Conservation (phyloP, 2,113 vertebrate genomes). For the Clarias batrachus region DNA sequence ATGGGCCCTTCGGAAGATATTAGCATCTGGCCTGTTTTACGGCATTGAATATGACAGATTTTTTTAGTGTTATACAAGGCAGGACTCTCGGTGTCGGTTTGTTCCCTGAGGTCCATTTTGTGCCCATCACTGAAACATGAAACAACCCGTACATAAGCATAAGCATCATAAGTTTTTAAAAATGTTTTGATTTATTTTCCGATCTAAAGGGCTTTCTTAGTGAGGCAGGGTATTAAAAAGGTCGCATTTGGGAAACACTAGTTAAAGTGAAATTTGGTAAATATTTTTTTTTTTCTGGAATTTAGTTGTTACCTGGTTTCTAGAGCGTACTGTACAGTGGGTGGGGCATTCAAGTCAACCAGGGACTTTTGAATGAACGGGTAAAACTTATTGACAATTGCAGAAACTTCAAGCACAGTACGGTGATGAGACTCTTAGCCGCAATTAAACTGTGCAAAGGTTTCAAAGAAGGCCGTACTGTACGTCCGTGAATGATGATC, state of each 20-base stretch:
- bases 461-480: too few species aligned
- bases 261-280: background rate
- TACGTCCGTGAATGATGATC: too few species aligned
- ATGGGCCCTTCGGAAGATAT: background rate
- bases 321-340: background rate
- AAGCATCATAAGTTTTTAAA: background rate
- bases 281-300: background rate
- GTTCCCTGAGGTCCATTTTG: too few species aligned
- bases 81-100: too few species aligned
- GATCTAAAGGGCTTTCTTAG: background rate
- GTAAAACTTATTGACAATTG: too few species aligned
- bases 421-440: too few species aligned
- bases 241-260: background rate
- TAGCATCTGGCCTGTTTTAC: constrained; percentile 11
- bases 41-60: background rate
- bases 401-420: too few species aligned
- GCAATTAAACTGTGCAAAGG: too few species aligned
- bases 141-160: too few species aligned
- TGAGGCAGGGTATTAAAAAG: background rate
- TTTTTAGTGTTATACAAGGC: background rate
- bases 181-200: background rate
- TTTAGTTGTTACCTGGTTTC: background rate
- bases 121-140: too few species aligned
- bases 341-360: too few species aligned
- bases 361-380: too few species aligned